phyloP scores from a whole-genome alignment of 2,113 vertebrate species.

The Zapus hudsonius region DNA sequence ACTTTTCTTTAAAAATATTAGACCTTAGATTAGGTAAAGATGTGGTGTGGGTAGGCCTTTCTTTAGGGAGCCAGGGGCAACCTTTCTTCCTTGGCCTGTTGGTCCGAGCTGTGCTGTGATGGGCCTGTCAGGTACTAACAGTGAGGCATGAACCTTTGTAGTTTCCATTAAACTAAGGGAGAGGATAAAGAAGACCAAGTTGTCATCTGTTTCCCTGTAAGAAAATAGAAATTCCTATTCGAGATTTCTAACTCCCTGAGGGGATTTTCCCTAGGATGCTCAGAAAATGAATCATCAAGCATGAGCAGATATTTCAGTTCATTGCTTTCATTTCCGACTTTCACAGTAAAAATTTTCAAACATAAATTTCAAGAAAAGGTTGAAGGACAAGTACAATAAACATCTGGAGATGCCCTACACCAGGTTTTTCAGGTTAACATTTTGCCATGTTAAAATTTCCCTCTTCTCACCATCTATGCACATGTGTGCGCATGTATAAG shows the following conservation, averaged over 20 bases:
- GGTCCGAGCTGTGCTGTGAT: not conserved
- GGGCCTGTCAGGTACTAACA: rapidly evolving
- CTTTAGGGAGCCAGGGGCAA: not conserved
- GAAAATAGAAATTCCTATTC: not conserved
- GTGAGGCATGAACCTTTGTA: not conserved
- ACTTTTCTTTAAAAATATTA: slow-evolving; percentile 67
- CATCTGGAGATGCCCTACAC: not conserved
- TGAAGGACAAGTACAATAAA: not conserved
- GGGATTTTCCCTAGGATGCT: not conserved
- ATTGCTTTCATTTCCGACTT: not conserved
- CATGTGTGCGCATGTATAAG: not conserved
- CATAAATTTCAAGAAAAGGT: slow-evolving; percentile 42
- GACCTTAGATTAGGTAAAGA: slow-evolving; percentile 45
- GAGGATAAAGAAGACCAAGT: not conserved
- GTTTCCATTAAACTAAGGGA: not conserved
- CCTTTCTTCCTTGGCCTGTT: not conserved
- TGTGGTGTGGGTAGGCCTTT: not conserved
- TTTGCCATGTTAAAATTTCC: not conserved
- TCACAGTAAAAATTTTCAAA: slow-evolving; percentile 36
- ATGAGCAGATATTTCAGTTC: not conserved
- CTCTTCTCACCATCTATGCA: not conserved
- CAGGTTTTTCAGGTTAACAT: not conserved
- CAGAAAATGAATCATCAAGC: not conserved
- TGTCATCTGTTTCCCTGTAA: not conserved
- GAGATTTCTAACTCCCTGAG: not conserved